Percentiles rank a stretch among this genome's conserved stretches.
Evolutionary conservation across 2,113 vertebrate species (phyloP).

Genomic region (Chiloscyllium plagiosum): DNA sequence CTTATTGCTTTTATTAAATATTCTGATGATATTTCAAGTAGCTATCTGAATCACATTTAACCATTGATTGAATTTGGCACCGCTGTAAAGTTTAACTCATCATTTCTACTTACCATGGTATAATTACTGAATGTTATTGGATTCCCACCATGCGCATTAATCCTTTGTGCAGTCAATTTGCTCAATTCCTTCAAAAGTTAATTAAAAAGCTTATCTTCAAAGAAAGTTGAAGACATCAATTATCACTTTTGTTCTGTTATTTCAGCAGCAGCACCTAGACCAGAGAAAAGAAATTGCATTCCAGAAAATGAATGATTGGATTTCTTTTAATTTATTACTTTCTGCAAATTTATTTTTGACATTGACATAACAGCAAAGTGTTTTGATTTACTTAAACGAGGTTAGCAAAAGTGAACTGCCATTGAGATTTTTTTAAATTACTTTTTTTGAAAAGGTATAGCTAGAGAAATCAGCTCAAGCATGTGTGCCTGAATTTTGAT

Average conservation of each 20-base stretch:
- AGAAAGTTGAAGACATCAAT: not conserved
- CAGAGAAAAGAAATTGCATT: not conserved
- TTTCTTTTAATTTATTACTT: not conserved
- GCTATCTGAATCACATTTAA: not conserved
- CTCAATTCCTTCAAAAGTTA: not conserved
- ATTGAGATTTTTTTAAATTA: not conserved
- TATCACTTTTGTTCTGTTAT: not conserved
- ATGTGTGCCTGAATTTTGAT: not conserved
- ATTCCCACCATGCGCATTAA: constrained; percentile 17
- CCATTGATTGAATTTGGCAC: not conserved
- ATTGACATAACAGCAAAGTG: not conserved
- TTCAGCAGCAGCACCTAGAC: not conserved
- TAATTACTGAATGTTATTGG: constrained; percentile 18
- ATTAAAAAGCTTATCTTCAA: constrained; percentile 18
- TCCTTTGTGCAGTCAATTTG: constrained; percentile 13
- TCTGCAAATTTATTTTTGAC: not conserved
- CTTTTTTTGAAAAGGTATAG: not conserved
- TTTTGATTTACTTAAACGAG: not conserved
- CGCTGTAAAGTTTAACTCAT: not conserved
- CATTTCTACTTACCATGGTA: not conserved
- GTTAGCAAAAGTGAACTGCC: not conserved
- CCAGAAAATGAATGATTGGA: not conserved
- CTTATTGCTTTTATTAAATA: constrained; percentile 1
- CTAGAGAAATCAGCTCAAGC: not conserved
- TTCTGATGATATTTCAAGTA: not conserved